These are phyloP conservation scores for Amblyornis subalaris DNA, from an alignment of 2,113 vertebrate genomes.

Conservation along the genomic window DNA sequence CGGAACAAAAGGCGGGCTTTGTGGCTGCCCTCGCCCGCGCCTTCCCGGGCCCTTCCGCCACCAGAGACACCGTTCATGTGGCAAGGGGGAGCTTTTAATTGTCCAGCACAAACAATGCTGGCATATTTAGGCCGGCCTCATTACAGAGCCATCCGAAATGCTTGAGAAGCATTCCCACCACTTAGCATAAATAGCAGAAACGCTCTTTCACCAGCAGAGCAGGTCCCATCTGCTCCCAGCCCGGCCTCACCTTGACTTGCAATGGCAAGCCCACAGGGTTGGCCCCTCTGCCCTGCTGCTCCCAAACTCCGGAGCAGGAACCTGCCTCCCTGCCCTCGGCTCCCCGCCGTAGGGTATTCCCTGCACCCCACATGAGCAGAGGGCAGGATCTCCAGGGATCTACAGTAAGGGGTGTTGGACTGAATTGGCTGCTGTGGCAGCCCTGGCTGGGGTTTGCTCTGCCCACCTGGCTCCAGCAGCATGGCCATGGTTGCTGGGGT, in stretches of 20 bases:
- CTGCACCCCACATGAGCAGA: neutral
- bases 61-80: constrained; percentile 95
- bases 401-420: constrained; percentile 28
- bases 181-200: constrained; percentile 91
- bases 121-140: constrained; percentile 90
- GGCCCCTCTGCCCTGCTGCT: constrained; percentile 18
- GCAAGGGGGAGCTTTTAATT: constrained; percentile 96
- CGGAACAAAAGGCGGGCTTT: constrained; percentile 89
- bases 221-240: constrained; percentile 94
- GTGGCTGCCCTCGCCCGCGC: constrained; percentile 85
- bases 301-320: constrained; percentile 78
- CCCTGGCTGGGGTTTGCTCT: constrained; percentile 80
- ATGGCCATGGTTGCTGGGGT: constrained; percentile 73
- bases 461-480: constrained; percentile 55
- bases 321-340: neutral
- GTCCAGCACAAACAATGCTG: constrained; percentile 86
- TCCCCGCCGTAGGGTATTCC: fast-evolving
- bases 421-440: neutral
- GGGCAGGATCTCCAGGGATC: neutral
- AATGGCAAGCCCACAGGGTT: constrained; percentile 66
- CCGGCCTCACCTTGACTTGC: constrained; percentile 91
- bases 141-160: constrained; percentile 88
- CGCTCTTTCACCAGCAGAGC: constrained; percentile 87
- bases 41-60: constrained; percentile 81
- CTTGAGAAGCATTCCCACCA: constrained; percentile 88